phyloP scores from a whole-genome alignment of 2,113 vertebrate species.

The Nestor notabilis region DNA sequence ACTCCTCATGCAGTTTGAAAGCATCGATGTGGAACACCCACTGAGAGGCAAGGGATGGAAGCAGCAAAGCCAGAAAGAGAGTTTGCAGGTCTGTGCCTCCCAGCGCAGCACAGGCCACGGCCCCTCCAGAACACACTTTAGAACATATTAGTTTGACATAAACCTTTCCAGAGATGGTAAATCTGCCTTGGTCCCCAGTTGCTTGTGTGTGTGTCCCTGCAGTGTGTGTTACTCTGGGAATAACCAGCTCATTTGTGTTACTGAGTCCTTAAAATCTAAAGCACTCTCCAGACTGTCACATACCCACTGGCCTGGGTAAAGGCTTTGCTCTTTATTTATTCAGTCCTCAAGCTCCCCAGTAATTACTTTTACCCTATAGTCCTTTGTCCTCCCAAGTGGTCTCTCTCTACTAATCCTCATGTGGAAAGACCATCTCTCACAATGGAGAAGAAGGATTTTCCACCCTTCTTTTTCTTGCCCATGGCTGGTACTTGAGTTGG shows the following conservation, averaged over 20 bases:
- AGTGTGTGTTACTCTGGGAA: background rate
- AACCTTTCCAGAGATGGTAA: background rate
- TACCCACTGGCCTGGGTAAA: background rate
- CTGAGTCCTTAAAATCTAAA: background rate
- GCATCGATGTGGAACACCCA: background rate
- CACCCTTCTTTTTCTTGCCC: background rate
- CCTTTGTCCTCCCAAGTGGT: background rate
- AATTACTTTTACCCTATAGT: background rate
- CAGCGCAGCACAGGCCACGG: background rate
- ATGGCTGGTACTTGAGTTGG: background rate
- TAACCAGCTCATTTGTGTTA: background rate
- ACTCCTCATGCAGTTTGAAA: background rate
- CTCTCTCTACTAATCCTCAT: background rate
- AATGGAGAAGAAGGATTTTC: background rate
- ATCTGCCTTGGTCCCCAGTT: background rate
- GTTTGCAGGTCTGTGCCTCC: background rate
- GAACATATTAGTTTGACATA: background rate
- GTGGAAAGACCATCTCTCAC: background rate
- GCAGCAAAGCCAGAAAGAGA: background rate
- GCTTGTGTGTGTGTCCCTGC: background rate
- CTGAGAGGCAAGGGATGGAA: background rate
- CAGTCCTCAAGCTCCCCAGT: background rate
- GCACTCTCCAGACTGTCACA: background rate
- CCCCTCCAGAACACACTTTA: background rate
- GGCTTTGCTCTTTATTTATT: background rate